Evolutionary conservation across 2,113 vertebrate species (phyloP), one percentile per base, ranked within the genome.

Genomic region (Rhinoptilus africanus): DNA sequence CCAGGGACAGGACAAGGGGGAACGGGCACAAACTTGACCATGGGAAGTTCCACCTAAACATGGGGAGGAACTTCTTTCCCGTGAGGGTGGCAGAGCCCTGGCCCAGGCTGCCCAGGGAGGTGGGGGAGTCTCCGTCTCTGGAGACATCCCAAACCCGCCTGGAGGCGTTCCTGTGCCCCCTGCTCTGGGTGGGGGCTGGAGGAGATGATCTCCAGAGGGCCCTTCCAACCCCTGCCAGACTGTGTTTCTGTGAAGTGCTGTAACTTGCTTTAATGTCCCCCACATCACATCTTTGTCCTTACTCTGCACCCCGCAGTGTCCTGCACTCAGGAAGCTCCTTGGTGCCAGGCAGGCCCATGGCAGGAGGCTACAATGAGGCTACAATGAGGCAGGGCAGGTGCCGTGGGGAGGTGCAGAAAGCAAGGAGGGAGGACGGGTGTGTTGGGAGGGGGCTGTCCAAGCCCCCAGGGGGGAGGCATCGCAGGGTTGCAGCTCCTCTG

Each of bases 401-500:
- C 51, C 23, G 3, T 7, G 66, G 54, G 59, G 85, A 83, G 43
- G 48, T 6, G 60, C 6, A 54, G 30, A 39, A 64, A 59, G 9
- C 1, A 1, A 19, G 56, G 8, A 56, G 78, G 51, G 60, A 74
- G 66, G 37, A 34, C 12, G 2, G 1, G 50, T 1, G 8, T 28
- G 47, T 16, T 28, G 4, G 41, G n/a, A 51, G 28, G 57, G 68
- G 47, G 50, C 19, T 34, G 12, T 3, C 1, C 27, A 16, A 78
- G 30, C 7, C 32, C 20, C 39, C 9, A 1, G 22, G 68, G 7
- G 20, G 68, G 80, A 76, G 35, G 32, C 59, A 63, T 45, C 32
- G 0, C 56, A 30, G 81, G 2, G 11, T n/a, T 8, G 4, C 7
- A 6, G 68, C 53, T 90, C 76, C 72, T 48, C 47, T 0, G 2